phyloP scores from a whole-genome alignment of 1,140 invertebrate species.

The Lepidurus arcticus region DNA sequence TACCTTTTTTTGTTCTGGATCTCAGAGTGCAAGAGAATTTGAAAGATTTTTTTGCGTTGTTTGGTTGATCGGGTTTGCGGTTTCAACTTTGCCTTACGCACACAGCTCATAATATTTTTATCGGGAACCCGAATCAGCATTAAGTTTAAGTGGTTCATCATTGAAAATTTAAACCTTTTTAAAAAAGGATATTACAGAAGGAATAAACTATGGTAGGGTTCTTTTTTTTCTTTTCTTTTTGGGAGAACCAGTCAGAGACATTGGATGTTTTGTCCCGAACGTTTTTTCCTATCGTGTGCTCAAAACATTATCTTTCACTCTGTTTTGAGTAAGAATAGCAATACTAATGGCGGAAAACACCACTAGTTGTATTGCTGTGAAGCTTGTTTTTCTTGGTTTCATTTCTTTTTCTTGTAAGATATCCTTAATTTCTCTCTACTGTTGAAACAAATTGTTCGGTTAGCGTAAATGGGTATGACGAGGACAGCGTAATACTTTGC shows the following conservation, averaged over 20 bases:
- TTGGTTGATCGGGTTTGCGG: background rate
- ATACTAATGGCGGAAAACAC: background rate
- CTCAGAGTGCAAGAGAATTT: slow-evolving; percentile 8
- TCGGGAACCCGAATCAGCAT: background rate
- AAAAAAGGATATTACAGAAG: background rate
- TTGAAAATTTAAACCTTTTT: background rate
- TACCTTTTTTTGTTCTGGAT: background rate
- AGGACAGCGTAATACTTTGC: background rate
- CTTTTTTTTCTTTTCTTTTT: background rate
- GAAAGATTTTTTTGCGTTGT: background rate
- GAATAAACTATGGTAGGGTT: background rate
- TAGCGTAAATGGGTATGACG: slow-evolving; percentile 9
- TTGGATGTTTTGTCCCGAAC: background rate
- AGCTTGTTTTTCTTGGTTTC: background rate
- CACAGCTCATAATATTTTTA: background rate
- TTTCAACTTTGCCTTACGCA: slow-evolving; percentile 13
- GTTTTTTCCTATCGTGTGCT: background rate
- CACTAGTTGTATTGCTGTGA: background rate
- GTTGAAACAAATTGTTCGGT: background rate
- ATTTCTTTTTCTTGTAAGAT: background rate
- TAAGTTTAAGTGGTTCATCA: background rate
- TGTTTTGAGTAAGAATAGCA: background rate
- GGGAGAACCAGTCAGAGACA: slow-evolving; percentile 9
- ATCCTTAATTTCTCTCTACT: background rate
- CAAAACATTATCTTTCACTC: background rate